Base-by-base conservation (phyloP, 2,888 invertebrate species). In the Creontiades dilutus region DNA sequence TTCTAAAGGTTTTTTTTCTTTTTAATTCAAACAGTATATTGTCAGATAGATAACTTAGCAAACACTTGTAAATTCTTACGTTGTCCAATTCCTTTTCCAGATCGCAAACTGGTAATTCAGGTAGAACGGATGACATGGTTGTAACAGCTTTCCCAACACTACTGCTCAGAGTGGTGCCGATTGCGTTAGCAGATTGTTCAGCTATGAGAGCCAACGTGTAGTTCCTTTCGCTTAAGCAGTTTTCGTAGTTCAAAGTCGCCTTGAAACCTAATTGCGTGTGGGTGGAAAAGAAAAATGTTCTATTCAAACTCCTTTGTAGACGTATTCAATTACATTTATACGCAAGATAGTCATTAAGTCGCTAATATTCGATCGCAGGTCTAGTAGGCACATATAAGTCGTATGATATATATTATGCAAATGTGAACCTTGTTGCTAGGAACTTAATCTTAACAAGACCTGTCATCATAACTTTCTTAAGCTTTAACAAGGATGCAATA, bases 81-180 rank as follows among this genome's bases (percentile, higher is more conserved):
- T 97, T 97, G 93, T 97, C 97, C 90, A 98, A 93, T 93, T 98
- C 98, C 93, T 97, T 96, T 92, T 97, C 95, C 91, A 98, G 94
- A 94, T 97, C 96, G 92, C 98, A 98, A 86, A 95, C 95, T 0
- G 96, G 96, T 91, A 97, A 93, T 87, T 94, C 94, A 0, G 95
- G 95, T 94, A 96, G 96, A 46, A 90, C 61, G 4, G 92, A 87
- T 14, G 87, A 28, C 46, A 80, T 84, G 19, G 68, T 89, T 14
- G 80, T 12, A 16, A 27, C 80, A 27, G 75, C 86, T 76, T 48
- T 55, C 5, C 76, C n/a, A 12, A 87, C 23, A n/a, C 47, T 28
- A 27, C 37, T 87, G 48, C 86, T 23, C 12, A 75, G 12, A n/a
- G 86, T 27, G 48, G 75, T 86, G 68, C 76, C 76, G 19, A 81